Evolutionary conservation across 2,113 vertebrate genomes (phyloP).

Genomic region (Pao palembangensis): DNA sequence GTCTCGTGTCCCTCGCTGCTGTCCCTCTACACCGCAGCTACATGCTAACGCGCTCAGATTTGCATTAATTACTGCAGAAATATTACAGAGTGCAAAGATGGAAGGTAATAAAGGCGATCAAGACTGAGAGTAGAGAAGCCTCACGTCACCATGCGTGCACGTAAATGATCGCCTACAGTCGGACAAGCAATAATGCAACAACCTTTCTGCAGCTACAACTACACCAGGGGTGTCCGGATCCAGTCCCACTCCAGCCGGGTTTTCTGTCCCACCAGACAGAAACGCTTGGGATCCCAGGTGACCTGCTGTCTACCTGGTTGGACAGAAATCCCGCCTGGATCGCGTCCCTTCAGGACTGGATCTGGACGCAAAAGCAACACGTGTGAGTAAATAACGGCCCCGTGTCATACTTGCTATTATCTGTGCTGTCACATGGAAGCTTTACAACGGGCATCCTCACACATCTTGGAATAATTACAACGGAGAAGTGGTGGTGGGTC

Average conservation of each 20-base stretch:
- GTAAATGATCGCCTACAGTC: neutral
- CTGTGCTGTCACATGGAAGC: constrained; percentile 11
- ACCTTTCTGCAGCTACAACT: too few relatives aligned
- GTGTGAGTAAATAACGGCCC: neutral
- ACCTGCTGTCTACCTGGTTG: too few relatives aligned
- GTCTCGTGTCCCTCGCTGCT: neutral
- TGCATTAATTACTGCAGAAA: neutral
- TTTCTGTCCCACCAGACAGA: constrained; percentile 1
- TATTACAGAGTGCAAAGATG: neutral
- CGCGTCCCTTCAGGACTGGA: too few relatives aligned
- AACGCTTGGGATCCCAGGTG: constrained; percentile 11
- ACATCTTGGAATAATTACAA: constrained; percentile 47
- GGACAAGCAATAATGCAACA: constrained; percentile 1
- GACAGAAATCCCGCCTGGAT: too few relatives aligned
- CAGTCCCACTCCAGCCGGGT: too few relatives aligned
- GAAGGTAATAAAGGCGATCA: neutral
- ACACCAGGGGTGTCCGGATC: too few relatives aligned
- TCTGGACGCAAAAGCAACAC: too few relatives aligned
- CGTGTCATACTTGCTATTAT: neutral
- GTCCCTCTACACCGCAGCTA: neutral
- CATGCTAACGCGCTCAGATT: neutral
- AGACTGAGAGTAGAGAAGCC: neutral
- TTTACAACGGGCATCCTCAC: constrained; percentile 19
- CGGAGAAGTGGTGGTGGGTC: neutral
- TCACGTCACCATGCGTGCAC: neutral